These are phyloP conservation scores for Dissostichus mawsoni DNA, from an alignment of 2,113 vertebrate genomes.

Conservation along the genomic window DNA sequence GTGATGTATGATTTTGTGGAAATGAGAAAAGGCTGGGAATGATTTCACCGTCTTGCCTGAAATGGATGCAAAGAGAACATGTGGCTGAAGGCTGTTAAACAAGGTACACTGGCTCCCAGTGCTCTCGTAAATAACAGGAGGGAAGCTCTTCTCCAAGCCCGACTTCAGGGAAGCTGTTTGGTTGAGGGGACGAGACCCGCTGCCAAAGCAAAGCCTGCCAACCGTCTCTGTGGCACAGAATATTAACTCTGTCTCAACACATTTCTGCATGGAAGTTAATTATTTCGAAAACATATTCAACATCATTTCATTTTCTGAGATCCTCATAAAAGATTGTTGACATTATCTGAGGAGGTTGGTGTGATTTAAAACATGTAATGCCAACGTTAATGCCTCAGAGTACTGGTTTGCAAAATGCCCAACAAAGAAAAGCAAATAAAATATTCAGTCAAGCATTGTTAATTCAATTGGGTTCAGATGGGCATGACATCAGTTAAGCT, in stretches of 20 bases:
- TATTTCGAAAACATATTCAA: background rate
- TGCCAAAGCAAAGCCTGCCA: background rate
- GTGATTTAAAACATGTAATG: background rate
- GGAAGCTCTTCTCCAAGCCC: constrained; percentile 24
- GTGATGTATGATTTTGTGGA: constrained; percentile 62
- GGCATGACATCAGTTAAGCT: background rate
- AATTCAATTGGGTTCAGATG: constrained; percentile 5
- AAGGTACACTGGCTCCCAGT: constrained; percentile 59
- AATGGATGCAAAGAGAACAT: constrained; percentile 62
- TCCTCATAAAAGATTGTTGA: background rate
- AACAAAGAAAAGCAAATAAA: background rate
- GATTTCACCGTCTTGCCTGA: constrained; percentile 60
- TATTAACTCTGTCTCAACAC: background rate
- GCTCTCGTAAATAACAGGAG: constrained; percentile 65
- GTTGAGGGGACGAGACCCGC: constrained; percentile 17
- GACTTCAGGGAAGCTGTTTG: constrained; percentile 32
- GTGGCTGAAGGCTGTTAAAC: constrained; percentile 67
- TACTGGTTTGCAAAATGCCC: background rate
- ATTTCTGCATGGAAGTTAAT: background rate
- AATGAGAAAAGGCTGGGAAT: constrained; percentile 63
- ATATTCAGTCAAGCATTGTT: background rate
- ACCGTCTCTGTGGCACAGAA: background rate
- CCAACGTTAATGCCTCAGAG: background rate
- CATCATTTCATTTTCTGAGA: background rate
- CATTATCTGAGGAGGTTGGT: background rate